Conservation (phyloP, 2,888 invertebrate species). For the Eupelmus urozonus region DNA sequence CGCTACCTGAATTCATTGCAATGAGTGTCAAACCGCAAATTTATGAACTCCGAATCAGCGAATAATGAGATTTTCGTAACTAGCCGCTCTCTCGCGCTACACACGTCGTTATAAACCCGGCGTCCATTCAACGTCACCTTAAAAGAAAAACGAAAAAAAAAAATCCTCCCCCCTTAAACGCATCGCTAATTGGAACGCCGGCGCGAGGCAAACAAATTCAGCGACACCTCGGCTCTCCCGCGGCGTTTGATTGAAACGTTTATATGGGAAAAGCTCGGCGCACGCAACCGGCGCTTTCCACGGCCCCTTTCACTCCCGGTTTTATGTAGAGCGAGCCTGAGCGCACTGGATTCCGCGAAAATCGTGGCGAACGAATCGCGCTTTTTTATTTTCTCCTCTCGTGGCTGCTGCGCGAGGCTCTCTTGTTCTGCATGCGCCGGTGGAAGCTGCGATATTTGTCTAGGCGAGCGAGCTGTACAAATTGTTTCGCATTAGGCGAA, state of each 20-base stretch:
- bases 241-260: conserved; percentile 30
- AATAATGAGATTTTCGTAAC: conserved; percentile 56
- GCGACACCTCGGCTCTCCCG: conserved; percentile 16
- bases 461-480: conserved; percentile 6
- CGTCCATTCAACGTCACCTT: conserved; percentile 12
- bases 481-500: conserved; percentile 30
- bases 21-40: conserved; percentile 53
- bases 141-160: neutral
- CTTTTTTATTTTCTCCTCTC: conserved; percentile 2
- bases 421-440: neutral
- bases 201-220: conserved; percentile 29
- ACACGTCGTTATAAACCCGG: neutral
- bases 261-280: conserved; percentile 23
- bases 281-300: neutral
- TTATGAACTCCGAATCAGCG: conserved; percentile 51
- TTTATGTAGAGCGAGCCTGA: neutral
- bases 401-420: neutral
- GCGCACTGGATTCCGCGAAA: conserved; percentile 5
- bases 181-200: conserved; percentile 53
- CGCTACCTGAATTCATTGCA: conserved; percentile 28
- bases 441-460: conserved; percentile 21
- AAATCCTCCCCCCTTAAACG: neutral
- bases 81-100: neutral
- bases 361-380: conserved; percentile 17
- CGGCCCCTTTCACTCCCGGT: conserved; percentile 4